phyloP scores from a whole-genome alignment of 2,113 vertebrate genomes.

The Dromaius novaehollandiae region DNA sequence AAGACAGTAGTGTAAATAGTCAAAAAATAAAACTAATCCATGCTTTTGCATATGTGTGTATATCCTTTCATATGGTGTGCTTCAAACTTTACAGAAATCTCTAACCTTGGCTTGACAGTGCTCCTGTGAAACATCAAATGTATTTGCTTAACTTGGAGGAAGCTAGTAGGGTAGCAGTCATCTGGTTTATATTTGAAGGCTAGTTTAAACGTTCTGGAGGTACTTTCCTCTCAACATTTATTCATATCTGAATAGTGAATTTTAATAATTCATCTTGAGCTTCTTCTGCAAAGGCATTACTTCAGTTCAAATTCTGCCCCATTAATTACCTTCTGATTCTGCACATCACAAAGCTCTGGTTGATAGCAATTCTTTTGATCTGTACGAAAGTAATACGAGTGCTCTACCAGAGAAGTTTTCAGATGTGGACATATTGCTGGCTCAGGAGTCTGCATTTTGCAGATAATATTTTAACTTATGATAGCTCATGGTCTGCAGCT shows the following conservation, averaged over 20 bases:
- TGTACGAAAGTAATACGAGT: neutral
- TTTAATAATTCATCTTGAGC: slow-evolving; percentile 47
- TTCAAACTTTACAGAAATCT: slow-evolving; percentile 21
- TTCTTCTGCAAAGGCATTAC: slow-evolving; percentile 6
- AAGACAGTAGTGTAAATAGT: neutral
- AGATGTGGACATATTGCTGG: slow-evolving; percentile 20
- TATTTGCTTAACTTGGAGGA: slow-evolving; percentile 19
- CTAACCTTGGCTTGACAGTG: neutral
- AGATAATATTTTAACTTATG: slow-evolving; percentile 69
- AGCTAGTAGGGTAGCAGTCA: neutral
- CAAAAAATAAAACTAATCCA: neutral
- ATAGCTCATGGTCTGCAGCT: slow-evolving; percentile 14
- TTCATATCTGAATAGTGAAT: slow-evolving; percentile 27
- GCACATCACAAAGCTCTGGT: neutral
- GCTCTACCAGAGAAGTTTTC: slow-evolving; percentile 18
- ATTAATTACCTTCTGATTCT: slow-evolving; percentile 55
- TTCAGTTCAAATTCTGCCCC: slow-evolving; percentile 10
- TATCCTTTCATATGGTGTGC: neutral
- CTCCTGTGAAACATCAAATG: neutral
- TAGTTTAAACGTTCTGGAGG: slow-evolving; percentile 19
- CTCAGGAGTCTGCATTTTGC: slow-evolving; percentile 36
- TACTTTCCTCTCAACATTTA: slow-evolving; percentile 1
- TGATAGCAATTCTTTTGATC: slow-evolving; percentile 52
- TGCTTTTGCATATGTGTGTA: neutral
- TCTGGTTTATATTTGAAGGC: slow-evolving; percentile 33